Evolutionary conservation across 2,888 invertebrate genomes (phyloP).

Genomic region (Nowickia ferox): DNA sequence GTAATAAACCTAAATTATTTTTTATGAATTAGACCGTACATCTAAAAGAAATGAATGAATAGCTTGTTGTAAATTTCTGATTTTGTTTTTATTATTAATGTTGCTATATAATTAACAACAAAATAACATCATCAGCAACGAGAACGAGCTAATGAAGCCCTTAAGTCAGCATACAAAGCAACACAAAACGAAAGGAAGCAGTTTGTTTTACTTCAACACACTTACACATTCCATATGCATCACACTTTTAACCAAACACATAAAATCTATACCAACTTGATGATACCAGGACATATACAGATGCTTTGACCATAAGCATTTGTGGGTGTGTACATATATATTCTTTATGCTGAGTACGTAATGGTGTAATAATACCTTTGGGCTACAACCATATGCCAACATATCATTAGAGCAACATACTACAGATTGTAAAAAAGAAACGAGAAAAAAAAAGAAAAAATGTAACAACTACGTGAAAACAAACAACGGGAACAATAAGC

Average conservation of each 20-base stretch:
- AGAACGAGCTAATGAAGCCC: conserved; percentile 72
- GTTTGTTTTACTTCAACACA: conserved; percentile 11
- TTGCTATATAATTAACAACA: conserved; percentile 69
- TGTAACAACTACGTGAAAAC: conserved; percentile 17
- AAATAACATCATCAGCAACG: conserved; percentile 70
- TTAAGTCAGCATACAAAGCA: conserved; percentile 57
- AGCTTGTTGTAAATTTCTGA: conserved; percentile 41
- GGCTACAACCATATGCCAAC: conserved; percentile 71
- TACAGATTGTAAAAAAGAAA: conserved; percentile 17
- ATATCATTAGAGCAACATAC: conserved; percentile 56
- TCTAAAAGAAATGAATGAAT: conserved; percentile 3
- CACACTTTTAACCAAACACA: background rate
- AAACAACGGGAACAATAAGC: background rate
- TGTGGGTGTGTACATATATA: conserved; percentile 5
- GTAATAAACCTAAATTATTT: too few species aligned
- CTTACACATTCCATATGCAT: conserved; percentile 4
- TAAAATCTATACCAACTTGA: background rate
- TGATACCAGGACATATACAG: background rate
- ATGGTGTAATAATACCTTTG: conserved; percentile 75
- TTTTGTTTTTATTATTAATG: conserved; percentile 41
- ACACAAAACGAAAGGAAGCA: background rate
- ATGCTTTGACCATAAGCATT: conserved; percentile 22
- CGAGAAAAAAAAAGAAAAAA: conserved; percentile 18
- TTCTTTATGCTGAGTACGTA: conserved; percentile 72
- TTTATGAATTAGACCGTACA: too few species aligned